Evolutionary conservation across 2,888 invertebrate genomes (phyloP), one percentile per base, ranked within the genome.

Genomic region (Hypsopygia costalis): DNA sequence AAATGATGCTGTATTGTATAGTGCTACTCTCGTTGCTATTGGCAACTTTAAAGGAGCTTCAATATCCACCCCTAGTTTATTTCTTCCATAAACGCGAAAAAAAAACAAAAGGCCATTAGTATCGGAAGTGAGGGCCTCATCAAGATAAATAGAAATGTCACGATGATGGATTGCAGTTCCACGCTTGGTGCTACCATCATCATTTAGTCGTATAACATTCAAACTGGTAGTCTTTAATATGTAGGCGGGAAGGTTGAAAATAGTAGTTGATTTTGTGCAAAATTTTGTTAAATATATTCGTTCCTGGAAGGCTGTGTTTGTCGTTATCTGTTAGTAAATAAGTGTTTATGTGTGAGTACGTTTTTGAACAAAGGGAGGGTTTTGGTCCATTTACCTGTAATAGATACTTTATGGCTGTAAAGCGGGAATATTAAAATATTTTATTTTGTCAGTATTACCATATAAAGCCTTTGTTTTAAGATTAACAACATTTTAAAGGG

Each of bases 111-210:
- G 53, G 52, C 73, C 76, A 82, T 85, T 81, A 80, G 69, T 69
- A 73, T 69, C 70, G 78, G 78, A 83, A 81, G 81, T 80, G 75
- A 64, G 65, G 59, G 67, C 55, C 76, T 83, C 77, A 83, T 83
- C 81, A 82, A 78, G 85, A 86, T 86, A 85, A 86, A 85, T 85
- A 85, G 81, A 82, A 82, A 77, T 62, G 82, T 81, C 83, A 78
- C 72, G 59, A 78, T 87, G 86, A 87, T 86, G 75, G 85, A 87
- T 87, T 72, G 75, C 70, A 61, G 64, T 67, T 73, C 62, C 64
- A 61, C 64, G 71, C 66, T 45, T 45, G 46, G 57, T 62, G 55
- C 59, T 44, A 47, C 60, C 59, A 51, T 53, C 58, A 55, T 62
- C 56, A 62, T 58, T 61, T 62, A 53, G 49, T 52, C 47, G 52